A percentile compares a stretch with the other conserved stretches of the same genome.
Evolutionary conservation across 1,140 invertebrate species (phyloP).

Genomic region (Zaprionus ghesquierei): DNA sequence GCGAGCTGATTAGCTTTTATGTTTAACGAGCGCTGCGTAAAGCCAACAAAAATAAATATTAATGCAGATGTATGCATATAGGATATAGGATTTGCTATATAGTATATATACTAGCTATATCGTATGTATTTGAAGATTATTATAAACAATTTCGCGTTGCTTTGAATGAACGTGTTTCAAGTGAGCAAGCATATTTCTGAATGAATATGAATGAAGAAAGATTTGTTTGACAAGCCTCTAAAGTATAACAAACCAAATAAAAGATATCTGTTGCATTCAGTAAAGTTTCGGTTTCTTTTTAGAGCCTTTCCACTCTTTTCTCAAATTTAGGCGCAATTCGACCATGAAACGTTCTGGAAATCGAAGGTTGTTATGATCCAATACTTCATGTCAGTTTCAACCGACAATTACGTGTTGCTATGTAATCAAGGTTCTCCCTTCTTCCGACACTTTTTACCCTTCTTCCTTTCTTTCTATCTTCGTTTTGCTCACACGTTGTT

Average conservation of each 20-base stretch:
- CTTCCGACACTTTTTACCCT: background rate
- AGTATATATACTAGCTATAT: background rate
- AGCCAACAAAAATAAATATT: conserved; percentile 33
- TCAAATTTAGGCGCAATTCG: background rate
- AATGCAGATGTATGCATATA: background rate
- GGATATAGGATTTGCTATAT: background rate
- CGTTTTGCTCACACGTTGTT: background rate
- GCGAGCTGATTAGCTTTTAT: conserved; percentile 41
- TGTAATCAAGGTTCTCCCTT: background rate
- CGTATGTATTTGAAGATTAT: background rate
- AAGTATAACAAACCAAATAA: background rate
- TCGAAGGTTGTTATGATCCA: background rate
- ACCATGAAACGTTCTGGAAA: background rate
- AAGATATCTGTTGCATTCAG: background rate
- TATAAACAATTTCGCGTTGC: background rate
- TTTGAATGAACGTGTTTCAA: background rate
- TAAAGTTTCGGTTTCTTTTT: too few relatives aligned
- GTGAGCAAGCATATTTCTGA: background rate
- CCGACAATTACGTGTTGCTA: background rate
- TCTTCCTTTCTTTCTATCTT: background rate
- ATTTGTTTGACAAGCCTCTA: background rate
- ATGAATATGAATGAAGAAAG: background rate
- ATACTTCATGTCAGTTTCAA: background rate
- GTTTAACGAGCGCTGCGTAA: conserved; percentile 29
- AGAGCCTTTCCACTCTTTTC: background rate